Base-by-base conservation (phyloP, 2,113 vertebrate species). In the Neopipo cinnamomea region DNA sequence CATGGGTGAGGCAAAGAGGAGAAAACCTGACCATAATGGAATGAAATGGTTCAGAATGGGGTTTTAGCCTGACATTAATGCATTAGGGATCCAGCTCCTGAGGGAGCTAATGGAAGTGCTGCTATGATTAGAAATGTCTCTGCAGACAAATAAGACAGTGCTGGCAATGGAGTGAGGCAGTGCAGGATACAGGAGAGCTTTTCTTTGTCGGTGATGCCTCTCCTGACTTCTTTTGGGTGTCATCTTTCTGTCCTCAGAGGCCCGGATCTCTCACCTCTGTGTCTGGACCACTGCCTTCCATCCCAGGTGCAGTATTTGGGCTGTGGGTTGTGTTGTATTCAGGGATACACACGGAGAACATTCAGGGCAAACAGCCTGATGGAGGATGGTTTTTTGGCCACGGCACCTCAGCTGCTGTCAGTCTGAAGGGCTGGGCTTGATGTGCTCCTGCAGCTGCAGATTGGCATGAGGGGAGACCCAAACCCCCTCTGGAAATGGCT, bases 241-340 rank as follows among this genome's bases (percentile, higher is more conserved):
- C 9, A 2, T 24, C 56, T 30, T 59, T 67, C 44, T 39, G 22
- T 23, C 59, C 16, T 15, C 31, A 33, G 61, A 39, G 58, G 24
- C 8, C 12, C 5, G 5, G 28, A 10, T 47, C 13, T 20, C 42
- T 56, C 75, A 5, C 18, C 8, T 30, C 20, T 23, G 1, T 2
- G 9, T 23, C 24, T 23, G 30, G 28, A 27, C 9, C 8, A 3
- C 18, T 56, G 50, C 52, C 35, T 30, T 22, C 49, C 30, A n/a
- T 37, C 11, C 53, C 12, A 6, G 55, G 13, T 2, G 9, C 53
- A 2, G 1, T 0, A 0, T 31, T n/a, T 20, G 24, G 33, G 61
- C 46, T 24, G 19, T 19, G 42, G 30, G 5, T 47, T 42, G 0
- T 10, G 5, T 8, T 14, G 50, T 25, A 3, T 6, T 22, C 61